Evolutionary conservation across 2,797 vertebrate species (phyloP).

Genomic region (Synaphobranchus kaupii): DNA sequence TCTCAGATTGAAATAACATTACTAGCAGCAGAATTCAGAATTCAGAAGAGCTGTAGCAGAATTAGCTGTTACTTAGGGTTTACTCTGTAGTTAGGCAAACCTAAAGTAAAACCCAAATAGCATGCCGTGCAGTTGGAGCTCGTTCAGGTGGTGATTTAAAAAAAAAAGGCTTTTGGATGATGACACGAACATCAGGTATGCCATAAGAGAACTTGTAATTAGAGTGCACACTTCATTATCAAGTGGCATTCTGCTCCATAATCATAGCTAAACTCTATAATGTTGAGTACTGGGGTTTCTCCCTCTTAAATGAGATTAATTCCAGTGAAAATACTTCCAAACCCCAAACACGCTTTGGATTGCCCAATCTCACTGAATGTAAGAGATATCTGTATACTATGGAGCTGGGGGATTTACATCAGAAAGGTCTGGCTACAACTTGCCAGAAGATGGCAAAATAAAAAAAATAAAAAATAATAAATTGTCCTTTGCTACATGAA

Average conservation of each 20-base stretch:
- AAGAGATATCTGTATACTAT: conserved; percentile 8
- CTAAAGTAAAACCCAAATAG: neutral
- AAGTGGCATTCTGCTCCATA: conserved; percentile 30
- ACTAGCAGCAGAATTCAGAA: neutral
- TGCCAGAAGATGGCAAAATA: neutral
- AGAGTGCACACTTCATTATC: conserved; percentile 32
- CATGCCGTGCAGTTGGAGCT: neutral
- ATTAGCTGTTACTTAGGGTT: neutral
- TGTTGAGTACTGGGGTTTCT: neutral
- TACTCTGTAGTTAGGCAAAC: neutral
- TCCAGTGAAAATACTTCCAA: neutral
- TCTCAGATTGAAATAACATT: neutral
- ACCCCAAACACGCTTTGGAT: neutral
- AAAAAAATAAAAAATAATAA: no score
- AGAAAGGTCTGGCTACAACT: neutral
- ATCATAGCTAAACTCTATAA: conserved; percentile 27
- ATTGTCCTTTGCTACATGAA: neutral
- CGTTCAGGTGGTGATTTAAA: conserved; percentile 3
- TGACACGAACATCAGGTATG: conserved; percentile 37
- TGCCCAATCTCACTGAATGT: conserved; percentile 15
- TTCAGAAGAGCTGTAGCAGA: neutral
- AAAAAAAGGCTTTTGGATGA: conserved; percentile 10
- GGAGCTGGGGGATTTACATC: neutral
- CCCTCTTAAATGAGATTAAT: conserved; percentile 14
- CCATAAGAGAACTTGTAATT: conserved; percentile 34